phyloP scores from a whole-genome alignment of 2,888 invertebrate genomes.

The Conus canariensis region DNA sequence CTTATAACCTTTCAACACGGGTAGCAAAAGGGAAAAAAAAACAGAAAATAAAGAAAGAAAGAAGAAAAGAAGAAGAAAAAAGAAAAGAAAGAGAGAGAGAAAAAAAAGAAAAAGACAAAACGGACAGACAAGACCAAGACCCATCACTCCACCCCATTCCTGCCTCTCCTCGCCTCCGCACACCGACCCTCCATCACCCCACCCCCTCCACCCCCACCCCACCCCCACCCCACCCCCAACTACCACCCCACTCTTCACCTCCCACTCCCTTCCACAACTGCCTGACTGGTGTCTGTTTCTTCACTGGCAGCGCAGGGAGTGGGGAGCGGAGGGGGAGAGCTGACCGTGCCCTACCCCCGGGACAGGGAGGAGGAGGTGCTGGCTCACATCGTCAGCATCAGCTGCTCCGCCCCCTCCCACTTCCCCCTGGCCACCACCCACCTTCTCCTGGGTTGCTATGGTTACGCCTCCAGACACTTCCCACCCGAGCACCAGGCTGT shows the following conservation, averaged over 20 bases:
- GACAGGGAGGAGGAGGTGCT: constrained; percentile 71
- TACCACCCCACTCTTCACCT: not conserved
- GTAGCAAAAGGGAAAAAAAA: too few species aligned
- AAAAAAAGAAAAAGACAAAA: too few species aligned
- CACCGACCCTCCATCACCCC: not conserved
- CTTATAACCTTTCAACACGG: too few species aligned
- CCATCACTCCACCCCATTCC: too few species aligned
- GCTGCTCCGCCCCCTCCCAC: constrained; percentile 52
- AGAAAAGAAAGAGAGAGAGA: too few species aligned
- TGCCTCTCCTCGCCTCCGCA: not conserved
- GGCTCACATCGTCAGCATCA: constrained; percentile 62
- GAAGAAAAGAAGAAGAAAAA: too few species aligned
- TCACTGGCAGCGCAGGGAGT: not conserved
- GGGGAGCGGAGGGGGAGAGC: not conserved
- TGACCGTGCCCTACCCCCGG: constrained; percentile 56
- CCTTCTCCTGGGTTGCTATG: constrained; percentile 66
- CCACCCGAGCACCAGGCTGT: constrained; percentile 56
- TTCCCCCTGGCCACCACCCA: constrained; percentile 61
- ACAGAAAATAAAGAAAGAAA: too few species aligned
- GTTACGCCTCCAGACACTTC: constrained; percentile 65
- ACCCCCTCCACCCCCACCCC: not conserved
- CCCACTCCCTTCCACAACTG: not conserved
- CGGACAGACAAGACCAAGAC: too few species aligned
- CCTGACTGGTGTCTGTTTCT: not conserved
- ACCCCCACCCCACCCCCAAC: not conserved